phyloP scores from a whole-genome alignment of 2,113 vertebrate species.

The Pagrus major region DNA sequence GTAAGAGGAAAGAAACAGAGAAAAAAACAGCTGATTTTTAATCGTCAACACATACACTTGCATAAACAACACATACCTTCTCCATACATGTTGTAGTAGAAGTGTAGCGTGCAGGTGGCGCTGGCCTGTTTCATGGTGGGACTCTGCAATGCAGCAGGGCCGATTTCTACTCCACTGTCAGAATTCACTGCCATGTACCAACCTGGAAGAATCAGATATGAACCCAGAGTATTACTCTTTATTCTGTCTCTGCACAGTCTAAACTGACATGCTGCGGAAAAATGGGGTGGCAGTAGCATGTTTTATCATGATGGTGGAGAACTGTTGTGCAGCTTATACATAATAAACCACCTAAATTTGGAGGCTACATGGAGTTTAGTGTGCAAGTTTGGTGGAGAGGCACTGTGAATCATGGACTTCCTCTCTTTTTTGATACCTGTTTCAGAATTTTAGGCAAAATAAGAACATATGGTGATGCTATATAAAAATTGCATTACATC shows the following conservation, averaged over 20 bases:
- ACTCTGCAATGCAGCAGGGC: slow-evolving; percentile 78
- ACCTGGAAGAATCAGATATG: slow-evolving; percentile 56
- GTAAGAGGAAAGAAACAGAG: not conserved
- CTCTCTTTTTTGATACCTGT: not conserved
- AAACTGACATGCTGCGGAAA: not conserved
- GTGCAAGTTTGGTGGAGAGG: not conserved
- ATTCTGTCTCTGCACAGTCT: not conserved
- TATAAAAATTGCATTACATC: not conserved
- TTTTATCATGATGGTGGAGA: not conserved
- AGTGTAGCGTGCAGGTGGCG: slow-evolving; percentile 74
- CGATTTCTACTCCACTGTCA: slow-evolving; percentile 54
- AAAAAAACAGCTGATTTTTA: not conserved
- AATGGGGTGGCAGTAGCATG: not conserved
- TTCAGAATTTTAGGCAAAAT: not conserved
- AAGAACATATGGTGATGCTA: not conserved
- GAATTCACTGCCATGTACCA: slow-evolving; percentile 82
- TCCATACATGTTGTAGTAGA: slow-evolving; percentile 82
- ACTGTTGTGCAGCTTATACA: not conserved
- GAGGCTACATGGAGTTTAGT: not conserved
- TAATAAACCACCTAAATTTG: not conserved
- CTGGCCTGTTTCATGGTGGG: slow-evolving; percentile 76
- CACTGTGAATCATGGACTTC: not conserved
- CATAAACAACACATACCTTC: slow-evolving; percentile 64
- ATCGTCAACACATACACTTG: not conserved
- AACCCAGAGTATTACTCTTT: not conserved